These are phyloP conservation scores for Cardinalis cardinalis DNA, from an alignment of 2,113 vertebrate species.

Conservation along the genomic window DNA sequence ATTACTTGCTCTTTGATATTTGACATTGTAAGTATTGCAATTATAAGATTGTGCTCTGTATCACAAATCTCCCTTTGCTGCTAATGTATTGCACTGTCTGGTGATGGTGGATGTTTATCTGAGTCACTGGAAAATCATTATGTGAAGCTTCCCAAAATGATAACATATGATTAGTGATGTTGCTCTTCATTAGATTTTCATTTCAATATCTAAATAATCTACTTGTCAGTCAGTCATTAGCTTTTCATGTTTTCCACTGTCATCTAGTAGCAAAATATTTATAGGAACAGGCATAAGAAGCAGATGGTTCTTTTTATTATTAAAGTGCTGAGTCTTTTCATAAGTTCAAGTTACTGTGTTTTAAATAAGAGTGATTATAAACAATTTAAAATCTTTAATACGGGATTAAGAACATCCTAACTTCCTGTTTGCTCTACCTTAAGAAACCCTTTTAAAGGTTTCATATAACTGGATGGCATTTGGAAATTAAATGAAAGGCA, in stretches of 20 bases:
- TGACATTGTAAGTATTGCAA: not conserved
- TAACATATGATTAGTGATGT: not conserved
- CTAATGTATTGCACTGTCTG: not conserved
- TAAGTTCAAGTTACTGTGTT: conserved; percentile 31
- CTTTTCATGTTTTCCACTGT: conserved; percentile 20
- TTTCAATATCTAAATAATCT: conserved; percentile 21
- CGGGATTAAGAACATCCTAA: conserved; percentile 20
- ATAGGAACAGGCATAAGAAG: not conserved
- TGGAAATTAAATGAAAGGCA: conserved; percentile 57
- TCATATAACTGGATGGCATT: conserved; percentile 67
- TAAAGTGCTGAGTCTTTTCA: conserved; percentile 5
- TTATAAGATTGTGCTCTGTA: not conserved
- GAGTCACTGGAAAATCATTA: conserved; percentile 49
- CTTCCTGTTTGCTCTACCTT: conserved; percentile 43
- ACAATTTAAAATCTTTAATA: conserved; percentile 42
- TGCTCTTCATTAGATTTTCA: conserved; percentile 46
- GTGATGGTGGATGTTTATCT: conserved; percentile 45
- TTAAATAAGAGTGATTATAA: conserved; percentile 21
- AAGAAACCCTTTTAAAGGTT: conserved; percentile 48
- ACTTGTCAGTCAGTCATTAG: not conserved
- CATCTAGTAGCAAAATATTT: conserved; percentile 17
- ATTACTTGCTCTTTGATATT: conserved; percentile 9
- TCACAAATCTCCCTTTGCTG: not conserved
- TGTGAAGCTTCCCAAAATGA: conserved; percentile 24
- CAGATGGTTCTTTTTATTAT: conserved; percentile 37